These are phyloP conservation scores for Ostrea denselamellosa DNA, from an alignment of 1,140 invertebrate species.

Conservation along the genomic window DNA sequence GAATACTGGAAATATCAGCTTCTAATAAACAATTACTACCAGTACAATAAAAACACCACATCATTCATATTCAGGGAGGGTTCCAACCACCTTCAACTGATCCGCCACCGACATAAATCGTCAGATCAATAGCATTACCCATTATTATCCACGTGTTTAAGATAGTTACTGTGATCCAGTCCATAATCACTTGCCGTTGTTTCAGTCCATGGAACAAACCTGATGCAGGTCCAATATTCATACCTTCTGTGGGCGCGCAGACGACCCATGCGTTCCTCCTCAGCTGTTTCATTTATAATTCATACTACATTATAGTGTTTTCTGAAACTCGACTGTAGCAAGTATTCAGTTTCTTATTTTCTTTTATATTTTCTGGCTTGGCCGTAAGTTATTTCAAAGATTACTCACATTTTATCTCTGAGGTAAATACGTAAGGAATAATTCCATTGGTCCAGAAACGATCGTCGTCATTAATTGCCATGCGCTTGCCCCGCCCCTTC, in stretches of 20 bases:
- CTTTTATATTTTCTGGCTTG: too few relatives aligned
- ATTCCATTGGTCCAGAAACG: conserved; percentile 43
- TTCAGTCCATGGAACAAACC: conserved; percentile 49
- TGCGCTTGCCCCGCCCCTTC: conserved; percentile 32
- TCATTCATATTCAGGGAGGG: not conserved
- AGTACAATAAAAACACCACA: not conserved
- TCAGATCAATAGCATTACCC: conserved; percentile 37
- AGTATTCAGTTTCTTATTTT: too few relatives aligned
- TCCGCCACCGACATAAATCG: not conserved
- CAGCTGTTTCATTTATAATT: not conserved
- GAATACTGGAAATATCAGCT: too few relatives aligned
- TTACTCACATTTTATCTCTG: conserved; percentile 10
- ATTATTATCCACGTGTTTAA: conserved; percentile 47
- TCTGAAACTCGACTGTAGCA: too few relatives aligned
- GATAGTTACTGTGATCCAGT: conserved; percentile 48
- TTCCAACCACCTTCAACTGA: not conserved
- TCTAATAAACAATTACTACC: too few relatives aligned
- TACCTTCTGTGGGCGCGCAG: conserved; percentile 45
- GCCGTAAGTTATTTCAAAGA: not conserved
- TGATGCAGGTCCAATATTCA: conserved; percentile 49
- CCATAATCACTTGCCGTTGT: conserved; percentile 29
- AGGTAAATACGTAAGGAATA: conserved; percentile 41
- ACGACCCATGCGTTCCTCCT: not conserved
- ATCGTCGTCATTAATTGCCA: conserved; percentile 37
- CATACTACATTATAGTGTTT: too few relatives aligned